These are phyloP conservation scores for Leistus spinibarbis DNA, from an alignment of 2,888 invertebrate genomes.

Conservation along the genomic window DNA sequence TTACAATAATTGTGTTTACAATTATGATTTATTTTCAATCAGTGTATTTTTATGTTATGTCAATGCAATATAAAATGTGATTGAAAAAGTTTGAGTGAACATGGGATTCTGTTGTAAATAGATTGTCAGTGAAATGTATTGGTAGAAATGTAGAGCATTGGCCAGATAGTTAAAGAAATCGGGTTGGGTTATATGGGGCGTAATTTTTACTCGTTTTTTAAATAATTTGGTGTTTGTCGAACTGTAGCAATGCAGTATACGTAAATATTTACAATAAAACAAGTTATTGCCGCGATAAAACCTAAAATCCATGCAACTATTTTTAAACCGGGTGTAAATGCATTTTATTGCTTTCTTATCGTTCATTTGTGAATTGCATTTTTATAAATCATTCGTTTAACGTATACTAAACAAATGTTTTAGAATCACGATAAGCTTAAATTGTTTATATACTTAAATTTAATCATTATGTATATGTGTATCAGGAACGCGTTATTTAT, in stretches of 20 bases:
- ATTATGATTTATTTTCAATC: no score
- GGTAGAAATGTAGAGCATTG: neutral
- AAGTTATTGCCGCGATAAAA: neutral
- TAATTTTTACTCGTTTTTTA: neutral
- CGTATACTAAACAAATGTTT: neutral
- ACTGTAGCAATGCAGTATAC: neutral
- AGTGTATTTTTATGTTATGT: no score
- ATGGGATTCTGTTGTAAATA: no score
- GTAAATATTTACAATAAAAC: neutral
- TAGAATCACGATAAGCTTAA: neutral
- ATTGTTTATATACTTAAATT: no score
- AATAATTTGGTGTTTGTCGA: neutral
- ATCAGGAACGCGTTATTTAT: no score
- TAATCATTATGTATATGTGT: no score
- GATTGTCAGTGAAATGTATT: neutral
- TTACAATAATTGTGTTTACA: no score
- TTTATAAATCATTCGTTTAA: neutral
- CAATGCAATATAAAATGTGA: no score
- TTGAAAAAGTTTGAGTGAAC: no score
- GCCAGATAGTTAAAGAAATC: neutral
- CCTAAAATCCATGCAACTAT: neutral
- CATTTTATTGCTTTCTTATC: neutral
- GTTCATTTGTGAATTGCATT: neutral
- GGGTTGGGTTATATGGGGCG: no score
- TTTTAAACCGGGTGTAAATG: neutral